Evolutionary conservation across 2,888 invertebrate genomes (phyloP).

Genomic region (Drosophila setosimentum): DNA sequence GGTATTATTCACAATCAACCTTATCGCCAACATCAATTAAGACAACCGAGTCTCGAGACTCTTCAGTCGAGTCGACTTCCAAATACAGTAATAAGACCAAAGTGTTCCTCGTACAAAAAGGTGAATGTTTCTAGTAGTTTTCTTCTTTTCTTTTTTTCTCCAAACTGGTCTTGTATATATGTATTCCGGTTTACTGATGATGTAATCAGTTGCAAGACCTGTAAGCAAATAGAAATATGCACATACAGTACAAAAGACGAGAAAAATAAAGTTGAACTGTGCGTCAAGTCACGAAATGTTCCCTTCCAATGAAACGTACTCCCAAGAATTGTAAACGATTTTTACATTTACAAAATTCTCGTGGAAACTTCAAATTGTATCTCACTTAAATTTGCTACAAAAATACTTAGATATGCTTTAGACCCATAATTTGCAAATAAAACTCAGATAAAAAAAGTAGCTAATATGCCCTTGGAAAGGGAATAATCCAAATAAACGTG

Average conservation of each 20-base stretch:
- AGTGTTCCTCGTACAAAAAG: background rate
- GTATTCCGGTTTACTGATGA: background rate
- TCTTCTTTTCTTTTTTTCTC: too few species aligned
- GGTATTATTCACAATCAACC: constrained; percentile 14
- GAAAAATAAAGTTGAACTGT: background rate
- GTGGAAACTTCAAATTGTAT: background rate
- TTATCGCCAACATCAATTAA: constrained; percentile 16
- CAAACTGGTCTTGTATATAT: background rate
- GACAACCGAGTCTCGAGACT: background rate
- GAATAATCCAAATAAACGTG: constrained; percentile 1
- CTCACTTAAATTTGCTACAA: background rate
- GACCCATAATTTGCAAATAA: background rate
- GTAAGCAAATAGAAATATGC: background rate
- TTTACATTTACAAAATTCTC: background rate
- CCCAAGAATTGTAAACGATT: background rate
- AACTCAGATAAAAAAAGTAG: background rate
- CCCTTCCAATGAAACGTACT: background rate
- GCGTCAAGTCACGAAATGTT: background rate
- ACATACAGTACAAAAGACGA: background rate
- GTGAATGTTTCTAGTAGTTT: background rate
- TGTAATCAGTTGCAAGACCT: constrained; percentile 11
- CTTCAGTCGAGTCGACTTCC: constrained; percentile 6
- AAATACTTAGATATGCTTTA: background rate
- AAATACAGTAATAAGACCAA: background rate
- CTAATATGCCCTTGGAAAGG: constrained; percentile 9